These are phyloP conservation scores for Drosophila littoralis DNA, from an alignment of 1,140 invertebrate species.

Conservation along the genomic window DNA sequence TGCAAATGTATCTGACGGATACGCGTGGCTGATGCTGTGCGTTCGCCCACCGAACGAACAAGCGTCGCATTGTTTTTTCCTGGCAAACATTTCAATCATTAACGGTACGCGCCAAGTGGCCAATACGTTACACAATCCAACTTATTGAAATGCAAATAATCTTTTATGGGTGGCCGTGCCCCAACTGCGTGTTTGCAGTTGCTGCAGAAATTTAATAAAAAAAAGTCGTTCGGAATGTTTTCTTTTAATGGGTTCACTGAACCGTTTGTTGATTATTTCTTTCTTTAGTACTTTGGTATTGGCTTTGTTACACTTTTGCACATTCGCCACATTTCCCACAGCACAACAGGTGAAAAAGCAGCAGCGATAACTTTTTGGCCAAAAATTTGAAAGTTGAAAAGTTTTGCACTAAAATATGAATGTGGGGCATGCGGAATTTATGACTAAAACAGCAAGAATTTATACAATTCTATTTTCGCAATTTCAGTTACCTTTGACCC, in stretches of 20 bases:
- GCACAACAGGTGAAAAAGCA: constrained; percentile 5
- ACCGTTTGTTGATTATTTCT: constrained; percentile 39
- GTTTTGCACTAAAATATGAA: constrained; percentile 18
- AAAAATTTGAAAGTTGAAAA: constrained; percentile 5
- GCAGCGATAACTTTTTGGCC: constrained; percentile 17
- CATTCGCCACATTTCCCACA: constrained; percentile 1
- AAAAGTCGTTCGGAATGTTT: constrained; percentile 38
- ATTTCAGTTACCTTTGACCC: constrained; percentile 21
- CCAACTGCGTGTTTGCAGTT: constrained; percentile 15
- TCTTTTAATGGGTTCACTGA: constrained; percentile 58
- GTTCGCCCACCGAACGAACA: constrained; percentile 18
- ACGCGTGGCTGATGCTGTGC: constrained; percentile 61
- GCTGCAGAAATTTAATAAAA: constrained; percentile 22
- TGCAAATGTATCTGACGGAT: constrained; percentile 77
- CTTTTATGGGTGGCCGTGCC: constrained; percentile 20
- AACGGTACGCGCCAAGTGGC: constrained; percentile 50
- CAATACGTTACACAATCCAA: constrained; percentile 60
- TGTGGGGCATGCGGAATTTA: constrained; percentile 22
- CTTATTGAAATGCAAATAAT: constrained; percentile 76
- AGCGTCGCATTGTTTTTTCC: constrained; percentile 45
- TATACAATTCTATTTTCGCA: constrained; percentile 7
- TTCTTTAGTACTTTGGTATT: constrained; percentile 3
- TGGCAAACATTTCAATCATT: constrained; percentile 53
- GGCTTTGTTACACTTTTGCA: constrained; percentile 11
- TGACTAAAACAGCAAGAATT: constrained; percentile 36